phyloP scores from a whole-genome alignment of 2,888 invertebrate species.

The Phytoseiulus persimilis region DNA sequence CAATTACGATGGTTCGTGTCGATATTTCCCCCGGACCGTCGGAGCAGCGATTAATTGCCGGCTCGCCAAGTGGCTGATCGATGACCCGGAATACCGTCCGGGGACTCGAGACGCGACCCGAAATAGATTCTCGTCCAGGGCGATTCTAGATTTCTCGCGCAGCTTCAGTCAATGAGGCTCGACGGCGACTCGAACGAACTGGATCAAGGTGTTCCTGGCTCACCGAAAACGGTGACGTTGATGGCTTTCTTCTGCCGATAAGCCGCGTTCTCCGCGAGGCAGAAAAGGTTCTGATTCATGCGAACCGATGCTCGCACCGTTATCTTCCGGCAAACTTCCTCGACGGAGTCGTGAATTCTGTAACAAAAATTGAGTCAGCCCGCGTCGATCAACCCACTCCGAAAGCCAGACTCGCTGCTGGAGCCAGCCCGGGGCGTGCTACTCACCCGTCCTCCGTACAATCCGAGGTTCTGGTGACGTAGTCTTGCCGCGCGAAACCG shows the following conservation, averaged over 20 bases:
- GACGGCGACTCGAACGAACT: too few species aligned
- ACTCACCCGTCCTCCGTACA: not conserved
- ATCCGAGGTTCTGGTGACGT: not conserved
- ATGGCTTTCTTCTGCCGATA: slow-evolving; percentile 11
- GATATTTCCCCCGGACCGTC: too few species aligned
- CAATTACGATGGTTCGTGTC: too few species aligned
- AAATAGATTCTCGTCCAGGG: too few species aligned
- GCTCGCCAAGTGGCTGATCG: too few species aligned
- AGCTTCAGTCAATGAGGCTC: too few species aligned
- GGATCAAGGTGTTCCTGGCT: too few species aligned
- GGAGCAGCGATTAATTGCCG: too few species aligned
- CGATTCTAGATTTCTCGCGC: too few species aligned
- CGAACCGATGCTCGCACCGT: slow-evolving; percentile 29
- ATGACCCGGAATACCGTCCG: too few species aligned
- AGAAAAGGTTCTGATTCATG: slow-evolving; percentile 29
- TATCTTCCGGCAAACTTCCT: not conserved
- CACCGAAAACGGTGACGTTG: slow-evolving; percentile 33
- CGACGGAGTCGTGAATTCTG: not conserved
- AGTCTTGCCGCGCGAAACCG: slow-evolving; percentile 27
- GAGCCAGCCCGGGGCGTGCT: not conserved
- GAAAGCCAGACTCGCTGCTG: too few species aligned
- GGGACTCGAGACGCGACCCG: too few species aligned
- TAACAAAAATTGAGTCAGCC: not conserved
- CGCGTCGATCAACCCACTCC: not conserved
- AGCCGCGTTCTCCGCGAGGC: slow-evolving; percentile 15